A percentile compares a stretch with the other conserved stretches of the same genome.
Evolutionary conservation across 2,113 vertebrate genomes (phyloP).

Genomic region (Tretioscincus oriximinensis): DNA sequence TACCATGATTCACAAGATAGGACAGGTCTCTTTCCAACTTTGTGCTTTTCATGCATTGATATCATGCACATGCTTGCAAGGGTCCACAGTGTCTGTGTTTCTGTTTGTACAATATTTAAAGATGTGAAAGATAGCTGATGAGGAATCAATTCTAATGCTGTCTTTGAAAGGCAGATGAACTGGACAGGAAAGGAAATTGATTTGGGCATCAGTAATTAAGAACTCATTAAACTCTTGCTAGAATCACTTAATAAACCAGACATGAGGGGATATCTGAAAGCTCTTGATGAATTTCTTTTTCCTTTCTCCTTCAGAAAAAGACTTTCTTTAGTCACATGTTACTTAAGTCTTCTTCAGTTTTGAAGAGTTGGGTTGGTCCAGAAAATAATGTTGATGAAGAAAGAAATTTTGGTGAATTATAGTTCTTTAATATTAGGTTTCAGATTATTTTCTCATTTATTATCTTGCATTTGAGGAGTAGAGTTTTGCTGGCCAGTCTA

Average conservation of each 20-base stretch:
- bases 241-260: slow-evolving; percentile 1
- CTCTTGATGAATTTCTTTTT: background rate
- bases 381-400: background rate
- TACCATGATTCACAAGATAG: rapidly evolving
- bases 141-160: slow-evolving; percentile 39
- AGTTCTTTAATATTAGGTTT: background rate
- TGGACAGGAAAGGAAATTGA: slow-evolving; percentile 43
- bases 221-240: slow-evolving; percentile 48
- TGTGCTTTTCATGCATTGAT: background rate
- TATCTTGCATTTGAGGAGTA: background rate
- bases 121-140: slow-evolving; percentile 15
- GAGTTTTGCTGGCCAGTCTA: background rate
- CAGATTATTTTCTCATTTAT: background rate
- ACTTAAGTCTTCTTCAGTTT: too few relatives aligned
- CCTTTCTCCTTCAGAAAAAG: background rate
- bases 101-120: background rate
- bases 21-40: background rate
- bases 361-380: too few relatives aligned
- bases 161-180: slow-evolving; percentile 36
- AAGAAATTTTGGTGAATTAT: background rate
- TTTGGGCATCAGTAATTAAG: slow-evolving; percentile 48
- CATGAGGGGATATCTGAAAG: background rate
- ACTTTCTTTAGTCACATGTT: background rate
- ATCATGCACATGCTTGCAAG: background rate
- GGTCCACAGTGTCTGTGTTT: background rate